These are phyloP conservation scores for Phalacrocorax brasilianus DNA, from an alignment of 2,113 vertebrate species.

Conservation along the genomic window DNA sequence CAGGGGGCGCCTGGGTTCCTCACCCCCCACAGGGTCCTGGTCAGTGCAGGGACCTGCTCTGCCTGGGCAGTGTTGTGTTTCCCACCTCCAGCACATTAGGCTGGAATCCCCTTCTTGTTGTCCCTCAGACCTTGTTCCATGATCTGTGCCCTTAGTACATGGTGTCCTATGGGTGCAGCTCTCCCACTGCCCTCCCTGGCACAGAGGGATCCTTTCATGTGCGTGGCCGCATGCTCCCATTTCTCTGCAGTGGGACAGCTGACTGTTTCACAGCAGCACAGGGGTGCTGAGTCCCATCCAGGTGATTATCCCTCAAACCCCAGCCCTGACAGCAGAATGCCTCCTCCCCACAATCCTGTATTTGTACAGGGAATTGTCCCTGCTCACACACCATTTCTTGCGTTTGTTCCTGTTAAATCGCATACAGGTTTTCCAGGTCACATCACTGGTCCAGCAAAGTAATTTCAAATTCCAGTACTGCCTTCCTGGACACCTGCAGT, in stretches of 20 bases:
- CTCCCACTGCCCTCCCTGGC: background rate
- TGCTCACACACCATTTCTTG: accelerated
- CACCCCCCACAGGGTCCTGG: accelerated
- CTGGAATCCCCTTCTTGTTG: background rate
- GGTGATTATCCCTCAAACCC: background rate
- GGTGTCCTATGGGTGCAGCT: background rate
- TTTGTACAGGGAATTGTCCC: background rate
- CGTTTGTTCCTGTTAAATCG: background rate
- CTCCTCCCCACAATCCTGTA: background rate
- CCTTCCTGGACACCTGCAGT: constrained; percentile 30
- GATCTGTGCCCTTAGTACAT: background rate
- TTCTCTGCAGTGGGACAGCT: background rate
- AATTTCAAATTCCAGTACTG: background rate
- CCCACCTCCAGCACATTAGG: background rate
- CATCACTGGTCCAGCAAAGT: background rate
- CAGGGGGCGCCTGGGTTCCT: background rate
- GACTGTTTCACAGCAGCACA: background rate
- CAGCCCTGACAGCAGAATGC: background rate
- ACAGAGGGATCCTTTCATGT: accelerated
- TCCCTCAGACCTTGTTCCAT: accelerated
- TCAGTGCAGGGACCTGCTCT: background rate
- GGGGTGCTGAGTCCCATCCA: background rate
- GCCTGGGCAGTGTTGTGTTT: background rate
- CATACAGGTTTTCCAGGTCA: background rate
- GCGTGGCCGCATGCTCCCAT: background rate